phyloP scores from a whole-genome alignment of 1,140 invertebrate species.

The Bombus vancouverensis region DNA sequence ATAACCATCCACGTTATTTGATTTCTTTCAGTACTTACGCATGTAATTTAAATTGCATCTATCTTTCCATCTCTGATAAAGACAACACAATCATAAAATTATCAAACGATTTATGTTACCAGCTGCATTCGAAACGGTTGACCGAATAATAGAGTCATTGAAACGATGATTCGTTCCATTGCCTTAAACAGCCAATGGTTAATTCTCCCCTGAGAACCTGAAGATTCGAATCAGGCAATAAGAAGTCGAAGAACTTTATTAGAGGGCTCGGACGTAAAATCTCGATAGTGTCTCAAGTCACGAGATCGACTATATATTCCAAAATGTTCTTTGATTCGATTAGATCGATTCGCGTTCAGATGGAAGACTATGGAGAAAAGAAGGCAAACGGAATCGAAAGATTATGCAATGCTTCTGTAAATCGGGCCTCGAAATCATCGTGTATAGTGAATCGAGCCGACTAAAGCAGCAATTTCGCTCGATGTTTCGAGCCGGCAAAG shows the following conservation, averaged over 20 bases:
- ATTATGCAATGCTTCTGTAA: slow-evolving; percentile 46
- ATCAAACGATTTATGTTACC: neutral
- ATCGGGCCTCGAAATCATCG: slow-evolving; percentile 45
- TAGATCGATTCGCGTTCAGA: neutral
- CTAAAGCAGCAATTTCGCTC: slow-evolving; percentile 64
- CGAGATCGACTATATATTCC: neutral
- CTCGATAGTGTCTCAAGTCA: neutral
- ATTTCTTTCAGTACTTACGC: too few species aligned
- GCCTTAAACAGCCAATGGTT: neutral
- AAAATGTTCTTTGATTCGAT: neutral
- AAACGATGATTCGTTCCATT: too few species aligned
- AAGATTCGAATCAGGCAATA: too few species aligned
- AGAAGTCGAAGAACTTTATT: neutral
- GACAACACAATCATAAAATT: neutral
- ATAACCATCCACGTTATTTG: too few species aligned
- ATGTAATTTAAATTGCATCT: neutral
- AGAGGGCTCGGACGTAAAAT: neutral
- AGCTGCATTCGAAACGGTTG: neutral
- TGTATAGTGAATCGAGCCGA: slow-evolving; percentile 49
- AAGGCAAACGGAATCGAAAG: neutral
- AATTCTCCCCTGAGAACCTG: too few species aligned
- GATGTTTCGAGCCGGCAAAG: slow-evolving; percentile 74
- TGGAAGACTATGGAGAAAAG: neutral
- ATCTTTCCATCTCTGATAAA: neutral
- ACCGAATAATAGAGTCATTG: neutral